phyloP scores from a whole-genome alignment of 2,113 vertebrate genomes.

The Aphyosemion australe region DNA sequence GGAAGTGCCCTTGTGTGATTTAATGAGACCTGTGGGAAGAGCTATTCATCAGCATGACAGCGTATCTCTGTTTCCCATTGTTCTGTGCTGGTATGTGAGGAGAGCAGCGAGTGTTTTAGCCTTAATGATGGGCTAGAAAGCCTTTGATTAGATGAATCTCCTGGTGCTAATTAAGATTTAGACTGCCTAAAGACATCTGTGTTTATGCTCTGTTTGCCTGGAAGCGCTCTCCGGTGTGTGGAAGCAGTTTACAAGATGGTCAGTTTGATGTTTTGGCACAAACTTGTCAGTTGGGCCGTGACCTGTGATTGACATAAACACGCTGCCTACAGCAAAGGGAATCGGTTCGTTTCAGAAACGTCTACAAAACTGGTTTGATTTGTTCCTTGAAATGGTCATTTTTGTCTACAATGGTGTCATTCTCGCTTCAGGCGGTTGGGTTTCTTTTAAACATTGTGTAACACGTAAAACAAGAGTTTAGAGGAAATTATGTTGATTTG shows the following conservation, averaged over 20 bases:
- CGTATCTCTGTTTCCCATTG: conserved; percentile 70
- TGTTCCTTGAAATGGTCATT: neutral
- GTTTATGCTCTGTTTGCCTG: conserved; percentile 36
- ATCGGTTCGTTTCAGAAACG: neutral
- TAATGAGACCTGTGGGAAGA: conserved; percentile 75
- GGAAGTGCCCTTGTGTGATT: conserved; percentile 72
- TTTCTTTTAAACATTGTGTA: too few relatives aligned
- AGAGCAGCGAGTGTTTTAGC: conserved; percentile 61
- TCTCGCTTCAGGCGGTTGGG: neutral
- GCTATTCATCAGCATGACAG: conserved; percentile 73
- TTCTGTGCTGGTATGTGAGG: conserved; percentile 62
- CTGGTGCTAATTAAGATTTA: conserved; percentile 67
- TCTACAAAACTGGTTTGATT: conserved; percentile 1
- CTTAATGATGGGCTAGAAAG: conserved; percentile 66
- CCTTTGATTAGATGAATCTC: conserved; percentile 70
- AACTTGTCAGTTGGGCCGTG: conserved; percentile 14
- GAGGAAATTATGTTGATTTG: too few relatives aligned
- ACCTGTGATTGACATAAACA: conserved; percentile 9
- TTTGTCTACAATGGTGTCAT: neutral
- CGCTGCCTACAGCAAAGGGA: conserved; percentile 2
- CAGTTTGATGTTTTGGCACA: conserved; percentile 4
- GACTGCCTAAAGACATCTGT: conserved; percentile 62
- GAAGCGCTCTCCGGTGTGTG: neutral
- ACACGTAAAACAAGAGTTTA: too few relatives aligned
- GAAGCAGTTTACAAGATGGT: neutral